Conservation (phyloP, 2,797 vertebrate genomes). For the Amniataba percoides region DNA sequence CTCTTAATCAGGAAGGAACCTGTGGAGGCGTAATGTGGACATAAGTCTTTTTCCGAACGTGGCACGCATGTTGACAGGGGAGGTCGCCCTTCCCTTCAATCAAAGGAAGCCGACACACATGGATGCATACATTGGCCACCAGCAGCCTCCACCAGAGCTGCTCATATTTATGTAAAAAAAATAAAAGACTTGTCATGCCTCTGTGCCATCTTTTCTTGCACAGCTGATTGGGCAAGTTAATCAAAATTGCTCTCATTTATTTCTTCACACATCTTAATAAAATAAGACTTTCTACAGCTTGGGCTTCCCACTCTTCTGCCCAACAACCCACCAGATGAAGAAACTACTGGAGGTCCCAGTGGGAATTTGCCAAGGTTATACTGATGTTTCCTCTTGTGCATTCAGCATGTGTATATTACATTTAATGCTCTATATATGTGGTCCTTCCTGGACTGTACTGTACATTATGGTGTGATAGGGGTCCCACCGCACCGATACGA, state of each 20-base stretch:
- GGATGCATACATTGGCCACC: neutral
- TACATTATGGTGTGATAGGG: neutral
- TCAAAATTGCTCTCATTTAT: conserved; percentile 34
- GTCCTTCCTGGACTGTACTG: too few relatives aligned
- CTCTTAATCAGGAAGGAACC: conserved; percentile 64
- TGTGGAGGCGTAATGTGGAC: conserved; percentile 53
- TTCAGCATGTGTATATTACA: conserved; percentile 2
- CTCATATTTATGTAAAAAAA: conserved; percentile 33
- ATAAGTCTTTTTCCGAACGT: conserved; percentile 67
- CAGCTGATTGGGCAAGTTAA: conserved; percentile 48
- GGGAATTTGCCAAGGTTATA: conserved; percentile 22
- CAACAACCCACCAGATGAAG: conserved; percentile 19
- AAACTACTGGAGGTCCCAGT: conserved; percentile 15
- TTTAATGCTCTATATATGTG: neutral
- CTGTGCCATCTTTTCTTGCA: conserved; percentile 22
- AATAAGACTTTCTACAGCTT: neutral
- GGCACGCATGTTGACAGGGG: conserved; percentile 56
- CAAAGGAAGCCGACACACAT: conserved; percentile 47
- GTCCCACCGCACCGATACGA: neutral
- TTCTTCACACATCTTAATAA: conserved; percentile 27
- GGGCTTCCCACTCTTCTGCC: conserved; percentile 9
- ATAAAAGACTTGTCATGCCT: conserved; percentile 3
- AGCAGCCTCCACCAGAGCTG: neutral
- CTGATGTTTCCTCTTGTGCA: neutral
- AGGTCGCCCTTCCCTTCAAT: conserved; percentile 64